phyloP scores from a whole-genome alignment of 2,113 vertebrate species.

The Chloebia gouldiae region DNA sequence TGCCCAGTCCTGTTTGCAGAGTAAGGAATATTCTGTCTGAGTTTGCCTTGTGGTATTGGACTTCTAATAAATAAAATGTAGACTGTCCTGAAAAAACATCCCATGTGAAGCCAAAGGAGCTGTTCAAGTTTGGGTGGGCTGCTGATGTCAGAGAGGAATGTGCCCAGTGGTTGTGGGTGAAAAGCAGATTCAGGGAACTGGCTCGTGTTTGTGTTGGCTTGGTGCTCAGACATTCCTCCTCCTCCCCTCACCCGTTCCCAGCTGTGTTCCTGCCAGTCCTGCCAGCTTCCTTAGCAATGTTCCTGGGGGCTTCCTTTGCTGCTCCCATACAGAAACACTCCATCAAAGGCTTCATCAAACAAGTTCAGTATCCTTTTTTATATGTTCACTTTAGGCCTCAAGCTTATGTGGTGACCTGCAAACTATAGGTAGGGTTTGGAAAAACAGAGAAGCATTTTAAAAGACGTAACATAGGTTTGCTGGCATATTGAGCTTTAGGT shows the following conservation, averaged over 20 bases:
- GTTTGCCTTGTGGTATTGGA: background rate
- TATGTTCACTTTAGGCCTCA: background rate
- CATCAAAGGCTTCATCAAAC: background rate
- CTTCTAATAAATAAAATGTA: background rate
- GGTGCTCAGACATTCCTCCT: slow-evolving; percentile 37
- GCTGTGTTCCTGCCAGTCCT: background rate
- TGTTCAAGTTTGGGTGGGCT: background rate
- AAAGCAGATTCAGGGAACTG: background rate
- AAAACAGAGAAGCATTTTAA: background rate
- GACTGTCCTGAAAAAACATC: background rate
- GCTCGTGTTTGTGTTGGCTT: background rate
- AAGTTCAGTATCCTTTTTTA: background rate
- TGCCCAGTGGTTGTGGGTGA: background rate
- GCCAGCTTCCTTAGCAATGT: background rate
- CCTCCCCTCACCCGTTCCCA: background rate
- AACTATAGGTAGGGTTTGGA: background rate
- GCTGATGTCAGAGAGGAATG: slow-evolving; percentile 38
- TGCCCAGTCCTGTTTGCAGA: background rate
- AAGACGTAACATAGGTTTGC: background rate
- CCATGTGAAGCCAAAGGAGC: background rate
- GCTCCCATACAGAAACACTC: background rate
- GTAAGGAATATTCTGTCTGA: background rate
- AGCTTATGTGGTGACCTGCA: background rate
- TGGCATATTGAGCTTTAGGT: background rate
- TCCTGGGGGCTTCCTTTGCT: background rate